Percentiles rank a stretch among this genome's conserved stretches.
phyloP scores from a whole-genome alignment of 2,888 invertebrate genomes.

The Melikaiella ostensackeni region DNA sequence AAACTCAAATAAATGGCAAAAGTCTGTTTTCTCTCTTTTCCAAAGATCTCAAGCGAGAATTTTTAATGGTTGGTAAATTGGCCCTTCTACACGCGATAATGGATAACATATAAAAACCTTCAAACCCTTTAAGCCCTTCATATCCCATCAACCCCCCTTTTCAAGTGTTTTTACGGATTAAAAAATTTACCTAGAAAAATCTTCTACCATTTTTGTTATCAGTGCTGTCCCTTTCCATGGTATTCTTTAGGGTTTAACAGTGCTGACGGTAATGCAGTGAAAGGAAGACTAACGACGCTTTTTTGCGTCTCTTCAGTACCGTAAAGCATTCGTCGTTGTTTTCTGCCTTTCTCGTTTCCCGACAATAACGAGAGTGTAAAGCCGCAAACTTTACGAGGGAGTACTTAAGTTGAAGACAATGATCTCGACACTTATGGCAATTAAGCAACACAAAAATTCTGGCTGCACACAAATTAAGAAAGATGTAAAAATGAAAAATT shows the following conservation, averaged over 20 bases:
- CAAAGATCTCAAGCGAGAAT: background rate
- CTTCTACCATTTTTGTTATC: too few species aligned
- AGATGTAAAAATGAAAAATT: background rate
- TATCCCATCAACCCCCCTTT: background rate
- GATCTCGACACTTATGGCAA: background rate
- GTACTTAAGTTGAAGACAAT: background rate
- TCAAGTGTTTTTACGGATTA: background rate
- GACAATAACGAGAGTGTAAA: slow-evolving; percentile 23
- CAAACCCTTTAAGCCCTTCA: background rate
- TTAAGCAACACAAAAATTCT: background rate
- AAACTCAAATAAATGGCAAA: slow-evolving; percentile 14
- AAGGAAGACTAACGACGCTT: slow-evolving; percentile 2
- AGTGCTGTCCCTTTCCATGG: too few species aligned
- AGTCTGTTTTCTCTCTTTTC: background rate
- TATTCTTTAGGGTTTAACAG: background rate
- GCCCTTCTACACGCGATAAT: background rate
- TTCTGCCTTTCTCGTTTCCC: slow-evolving; percentile 11
- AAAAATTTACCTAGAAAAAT: too few species aligned
- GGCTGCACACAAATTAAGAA: background rate
- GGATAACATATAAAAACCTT: background rate
- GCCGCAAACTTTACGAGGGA: slow-evolving; percentile 1
- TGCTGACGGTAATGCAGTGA: background rate
- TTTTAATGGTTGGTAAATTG: background rate
- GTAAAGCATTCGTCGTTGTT: slow-evolving; percentile 6
- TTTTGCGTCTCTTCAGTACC: slow-evolving; percentile 1